Percentiles rank a stretch among this genome's conserved stretches.
phyloP scores from a whole-genome alignment of 1,140 invertebrate species.

The Macrostomum lignano region DNA sequence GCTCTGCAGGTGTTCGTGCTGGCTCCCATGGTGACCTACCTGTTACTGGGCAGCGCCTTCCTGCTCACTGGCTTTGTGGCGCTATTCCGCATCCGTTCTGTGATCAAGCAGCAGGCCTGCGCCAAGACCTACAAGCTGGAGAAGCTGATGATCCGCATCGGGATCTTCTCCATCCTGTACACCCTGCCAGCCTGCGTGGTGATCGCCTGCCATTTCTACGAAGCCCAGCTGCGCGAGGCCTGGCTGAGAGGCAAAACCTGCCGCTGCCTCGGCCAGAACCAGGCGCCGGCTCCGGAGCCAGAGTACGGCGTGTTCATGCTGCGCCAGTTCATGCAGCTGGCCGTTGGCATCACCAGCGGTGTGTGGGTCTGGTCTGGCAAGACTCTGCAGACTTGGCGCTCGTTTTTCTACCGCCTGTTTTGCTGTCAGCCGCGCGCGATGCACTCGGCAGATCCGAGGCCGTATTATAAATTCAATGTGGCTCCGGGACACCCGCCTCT shows the following conservation, averaged over 20 bases:
- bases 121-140: slow-evolving; percentile 33
- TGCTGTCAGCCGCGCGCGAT: no score
- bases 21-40: slow-evolving; percentile 41
- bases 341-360: slow-evolving; percentile 33
- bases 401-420: slow-evolving; percentile 16
- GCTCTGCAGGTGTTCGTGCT: slow-evolving; percentile 60
- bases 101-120: slow-evolving; percentile 21
- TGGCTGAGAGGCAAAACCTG: slow-evolving; percentile 36
- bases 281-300: slow-evolving; percentile 28
- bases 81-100: slow-evolving; percentile 28
- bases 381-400: slow-evolving; percentile 19
- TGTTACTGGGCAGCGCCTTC: slow-evolving; percentile 28
- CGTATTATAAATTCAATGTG: no score
- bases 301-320: slow-evolving; percentile 36
- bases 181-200: slow-evolving; percentile 32
- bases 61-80: slow-evolving; percentile 32
- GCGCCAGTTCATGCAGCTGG: slow-evolving; percentile 33
- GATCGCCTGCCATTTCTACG: slow-evolving; percentile 33
- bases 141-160: slow-evolving; percentile 30
- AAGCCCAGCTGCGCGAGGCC: slow-evolving; percentile 35
- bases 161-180: slow-evolving; percentile 32
- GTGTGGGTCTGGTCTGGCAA: slow-evolving; percentile 27
- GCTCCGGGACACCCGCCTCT: no score
- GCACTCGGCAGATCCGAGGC: no score
- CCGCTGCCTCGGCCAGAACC: slow-evolving; percentile 30